Conservation (phyloP, 64 coral and sea anemone genomes). For the Exaiptasia diaphana region DNA sequence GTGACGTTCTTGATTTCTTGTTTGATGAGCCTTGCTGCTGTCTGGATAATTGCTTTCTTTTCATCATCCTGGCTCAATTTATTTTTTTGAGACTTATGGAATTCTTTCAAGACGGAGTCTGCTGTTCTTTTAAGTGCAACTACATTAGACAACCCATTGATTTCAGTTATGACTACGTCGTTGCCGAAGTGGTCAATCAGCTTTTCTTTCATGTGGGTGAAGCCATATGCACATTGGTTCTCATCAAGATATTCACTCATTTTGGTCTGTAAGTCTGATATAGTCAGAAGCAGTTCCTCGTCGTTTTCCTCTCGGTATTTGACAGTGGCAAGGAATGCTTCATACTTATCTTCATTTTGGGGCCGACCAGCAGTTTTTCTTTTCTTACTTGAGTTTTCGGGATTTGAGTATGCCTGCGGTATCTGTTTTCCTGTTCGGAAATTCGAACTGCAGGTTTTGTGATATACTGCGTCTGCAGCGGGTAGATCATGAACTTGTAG, state of each 20-base stretch:
- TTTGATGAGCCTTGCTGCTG: constrained; percentile 31
- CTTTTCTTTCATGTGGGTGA: no score
- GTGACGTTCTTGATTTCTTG: constrained; percentile 20
- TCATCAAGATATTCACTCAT: no score
- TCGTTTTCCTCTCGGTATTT: no score
- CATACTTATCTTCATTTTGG: no score
- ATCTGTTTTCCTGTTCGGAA: constrained; percentile 48
- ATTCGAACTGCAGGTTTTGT: constrained; percentile 39
- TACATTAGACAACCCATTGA: constrained; percentile 27
- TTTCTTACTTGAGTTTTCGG: no score
- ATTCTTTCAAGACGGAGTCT: neutral
- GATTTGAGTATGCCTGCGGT: neutral
- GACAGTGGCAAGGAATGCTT: no score
- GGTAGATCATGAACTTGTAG: constrained; percentile 1
- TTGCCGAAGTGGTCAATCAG: constrained; percentile 37
- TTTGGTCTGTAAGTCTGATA: no score
- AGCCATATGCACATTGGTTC: no score
- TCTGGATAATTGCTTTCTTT: constrained; percentile 20
- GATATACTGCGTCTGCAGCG: constrained; percentile 33
- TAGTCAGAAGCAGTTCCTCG: no score
- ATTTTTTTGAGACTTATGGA: neutral
- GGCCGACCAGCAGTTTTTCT: neutral
- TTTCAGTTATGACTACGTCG: constrained; percentile 27
- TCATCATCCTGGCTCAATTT: constrained; percentile 8
- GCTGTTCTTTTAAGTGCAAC: constrained; percentile 22